These are phyloP conservation scores for Hormaphis cornu DNA, from an alignment of 1,140 invertebrate genomes.

Conservation along the genomic window DNA sequence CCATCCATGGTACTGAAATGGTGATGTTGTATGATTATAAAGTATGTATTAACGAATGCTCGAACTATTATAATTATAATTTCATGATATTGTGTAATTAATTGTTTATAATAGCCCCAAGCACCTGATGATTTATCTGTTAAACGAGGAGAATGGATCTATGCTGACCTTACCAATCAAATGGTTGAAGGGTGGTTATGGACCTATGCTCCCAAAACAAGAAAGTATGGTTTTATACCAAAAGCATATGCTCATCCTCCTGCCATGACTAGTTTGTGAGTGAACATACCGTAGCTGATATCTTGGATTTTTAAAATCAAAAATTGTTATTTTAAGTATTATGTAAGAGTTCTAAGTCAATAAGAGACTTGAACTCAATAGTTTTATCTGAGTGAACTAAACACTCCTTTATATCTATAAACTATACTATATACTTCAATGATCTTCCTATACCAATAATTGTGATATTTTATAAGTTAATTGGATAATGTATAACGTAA, in stretches of 20 bases:
- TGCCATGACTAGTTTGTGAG: slow-evolving; percentile 76
- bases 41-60: slow-evolving; percentile 42
- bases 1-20: slow-evolving; percentile 73
- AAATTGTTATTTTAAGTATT: neutral
- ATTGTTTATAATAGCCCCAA: slow-evolving; percentile 58
- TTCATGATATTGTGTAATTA: neutral
- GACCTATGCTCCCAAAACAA: slow-evolving; percentile 84
- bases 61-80: neutral
- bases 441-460: slow-evolving; percentile 15
- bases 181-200: slow-evolving; percentile 90
- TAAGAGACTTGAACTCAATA: neutral
- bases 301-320: neutral
- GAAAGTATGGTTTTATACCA: slow-evolving; percentile 90
- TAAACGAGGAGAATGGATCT: slow-evolving; percentile 83
- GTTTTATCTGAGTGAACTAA: neutral
- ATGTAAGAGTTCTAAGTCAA: neutral
- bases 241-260: slow-evolving; percentile 87
- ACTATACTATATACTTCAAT: neutral
- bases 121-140: slow-evolving; percentile 84
- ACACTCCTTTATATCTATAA: neutral
- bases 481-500: too few relatives aligned
- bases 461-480: slow-evolving; percentile 10
- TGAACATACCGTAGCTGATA: neutral
- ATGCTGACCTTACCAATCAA: slow-evolving; percentile 84
- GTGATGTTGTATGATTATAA: slow-evolving; percentile 93